Evolutionary conservation across 2,797 vertebrate genomes (phyloP).

Genomic region (Carduelis carduelis): DNA sequence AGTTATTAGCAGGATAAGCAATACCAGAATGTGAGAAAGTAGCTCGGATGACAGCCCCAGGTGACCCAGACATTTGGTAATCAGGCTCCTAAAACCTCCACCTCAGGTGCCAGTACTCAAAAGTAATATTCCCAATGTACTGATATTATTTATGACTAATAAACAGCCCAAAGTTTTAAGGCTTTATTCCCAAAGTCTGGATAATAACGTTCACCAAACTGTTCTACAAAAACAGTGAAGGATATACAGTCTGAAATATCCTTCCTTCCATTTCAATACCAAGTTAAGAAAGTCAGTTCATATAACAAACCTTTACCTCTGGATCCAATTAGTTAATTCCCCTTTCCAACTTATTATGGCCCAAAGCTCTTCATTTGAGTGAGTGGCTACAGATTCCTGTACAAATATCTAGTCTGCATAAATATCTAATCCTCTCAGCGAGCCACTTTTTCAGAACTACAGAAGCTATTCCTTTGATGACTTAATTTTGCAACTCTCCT

Average conservation of each 20-base stretch:
- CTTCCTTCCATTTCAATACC: not conserved
- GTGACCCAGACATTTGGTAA: not conserved
- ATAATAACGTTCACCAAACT: not conserved
- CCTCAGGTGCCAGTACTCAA: not conserved
- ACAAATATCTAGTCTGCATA: not conserved
- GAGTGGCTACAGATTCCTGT: not conserved
- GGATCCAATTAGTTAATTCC: not conserved
- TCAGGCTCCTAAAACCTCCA: not conserved
- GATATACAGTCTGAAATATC: not conserved
- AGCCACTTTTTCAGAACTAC: not conserved
- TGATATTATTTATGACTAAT: not conserved
- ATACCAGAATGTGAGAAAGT: not conserved
- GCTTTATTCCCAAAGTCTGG: not conserved
- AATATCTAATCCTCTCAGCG: not conserved
- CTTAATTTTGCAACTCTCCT: not conserved
- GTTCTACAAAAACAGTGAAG: not conserved
- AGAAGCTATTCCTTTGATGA: not conserved
- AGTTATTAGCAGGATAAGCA: not conserved
- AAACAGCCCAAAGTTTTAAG: not conserved
- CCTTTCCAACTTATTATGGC: not conserved
- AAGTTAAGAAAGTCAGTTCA: not conserved
- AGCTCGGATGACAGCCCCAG: not conserved
- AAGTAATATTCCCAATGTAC: not conserved
- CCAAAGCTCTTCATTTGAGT: not conserved
- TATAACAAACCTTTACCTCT: accelerated